Evolutionary conservation across 1,140 invertebrate species (phyloP).

Genomic region (Laodelphax striatellus): DNA sequence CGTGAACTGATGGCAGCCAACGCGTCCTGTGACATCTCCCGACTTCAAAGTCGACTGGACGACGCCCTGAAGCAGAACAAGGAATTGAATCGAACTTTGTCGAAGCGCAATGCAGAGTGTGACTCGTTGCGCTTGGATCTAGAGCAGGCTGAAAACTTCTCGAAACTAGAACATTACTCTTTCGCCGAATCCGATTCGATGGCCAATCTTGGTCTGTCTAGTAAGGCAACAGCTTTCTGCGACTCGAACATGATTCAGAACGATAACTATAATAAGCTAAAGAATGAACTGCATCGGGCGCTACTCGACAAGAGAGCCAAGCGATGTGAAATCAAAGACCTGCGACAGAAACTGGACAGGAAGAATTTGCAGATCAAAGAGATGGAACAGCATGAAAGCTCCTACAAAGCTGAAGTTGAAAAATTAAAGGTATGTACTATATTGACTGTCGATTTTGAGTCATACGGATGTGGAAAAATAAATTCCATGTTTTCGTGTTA

Average conservation of each 20-base stretch:
- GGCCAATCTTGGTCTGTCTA: slow-evolving; percentile 25
- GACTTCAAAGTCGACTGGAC: slow-evolving; percentile 29
- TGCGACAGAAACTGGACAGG: slow-evolving; percentile 18
- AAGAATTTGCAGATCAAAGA: slow-evolving; percentile 24
- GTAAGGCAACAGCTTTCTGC: slow-evolving; percentile 27
- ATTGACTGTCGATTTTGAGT: no score
- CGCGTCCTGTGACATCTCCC: slow-evolving; percentile 27
- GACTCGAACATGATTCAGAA: slow-evolving; percentile 26
- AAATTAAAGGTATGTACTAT: no score
- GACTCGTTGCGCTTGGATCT: not conserved
- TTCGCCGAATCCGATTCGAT: not conserved
- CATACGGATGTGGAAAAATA: no score
- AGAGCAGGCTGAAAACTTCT: not conserved
- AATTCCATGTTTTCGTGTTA: no score
- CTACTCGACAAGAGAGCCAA: not conserved
- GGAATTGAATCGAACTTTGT: slow-evolving; percentile 25
- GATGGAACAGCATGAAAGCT: not conserved
- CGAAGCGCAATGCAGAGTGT: slow-evolving; percentile 28
- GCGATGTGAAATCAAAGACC: not conserved
- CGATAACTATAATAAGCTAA: slow-evolving; percentile 29
- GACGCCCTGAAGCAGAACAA: slow-evolving; percentile 27
- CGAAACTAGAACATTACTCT: slow-evolving; percentile 1
- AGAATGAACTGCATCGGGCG: not conserved
- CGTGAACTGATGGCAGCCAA: slow-evolving; percentile 30
- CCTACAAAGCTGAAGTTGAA: no score